Evolutionary conservation across 30 jellyfish, hydroid and myxozoan species (phyloP).

Genomic region (Clytia hemisphaerica): DNA sequence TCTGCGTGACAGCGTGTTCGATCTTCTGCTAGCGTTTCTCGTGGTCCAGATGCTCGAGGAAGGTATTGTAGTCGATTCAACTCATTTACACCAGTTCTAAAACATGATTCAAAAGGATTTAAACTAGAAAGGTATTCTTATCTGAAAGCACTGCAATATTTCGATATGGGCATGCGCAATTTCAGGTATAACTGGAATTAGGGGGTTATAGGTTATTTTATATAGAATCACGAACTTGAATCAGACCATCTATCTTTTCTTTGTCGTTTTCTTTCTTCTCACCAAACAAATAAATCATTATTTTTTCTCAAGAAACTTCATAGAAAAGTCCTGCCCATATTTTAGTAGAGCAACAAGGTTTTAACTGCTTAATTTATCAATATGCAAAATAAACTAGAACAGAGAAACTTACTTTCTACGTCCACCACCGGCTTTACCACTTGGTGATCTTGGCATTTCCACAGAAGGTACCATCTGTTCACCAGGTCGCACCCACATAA

Average conservation of each 20-base stretch:
- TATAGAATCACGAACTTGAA: not conserved
- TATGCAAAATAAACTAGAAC: too few species aligned
- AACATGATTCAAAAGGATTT: not conserved
- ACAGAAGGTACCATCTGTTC: slow-evolving; percentile 96
- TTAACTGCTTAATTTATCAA: not conserved
- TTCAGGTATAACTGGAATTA: not conserved
- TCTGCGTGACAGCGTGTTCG: slow-evolving; percentile 95
- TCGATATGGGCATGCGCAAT: too few species aligned
- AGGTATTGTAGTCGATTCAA: slow-evolving; percentile 75
- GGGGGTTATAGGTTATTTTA: not conserved
- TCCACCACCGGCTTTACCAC: slow-evolving; percentile 43
- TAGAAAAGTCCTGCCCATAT: too few species aligned
- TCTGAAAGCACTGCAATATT: too few species aligned
- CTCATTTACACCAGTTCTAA: slow-evolving; percentile 89
- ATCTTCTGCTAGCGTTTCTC: slow-evolving; percentile 91
- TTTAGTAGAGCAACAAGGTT: too few species aligned
- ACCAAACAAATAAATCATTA: too few species aligned
- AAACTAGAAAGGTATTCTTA: too few species aligned
- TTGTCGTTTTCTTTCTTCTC: too few species aligned
- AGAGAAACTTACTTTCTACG: slow-evolving; percentile 53
- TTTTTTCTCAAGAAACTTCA: too few species aligned
- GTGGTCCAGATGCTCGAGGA: slow-evolving; percentile 91
- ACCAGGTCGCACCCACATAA: slow-evolving; percentile 96
- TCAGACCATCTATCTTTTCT: too few species aligned
- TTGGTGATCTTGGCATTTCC: slow-evolving; percentile 76